Evolutionary conservation across 2,113 vertebrate species (phyloP).

Genomic region (Neotragus moschatus): DNA sequence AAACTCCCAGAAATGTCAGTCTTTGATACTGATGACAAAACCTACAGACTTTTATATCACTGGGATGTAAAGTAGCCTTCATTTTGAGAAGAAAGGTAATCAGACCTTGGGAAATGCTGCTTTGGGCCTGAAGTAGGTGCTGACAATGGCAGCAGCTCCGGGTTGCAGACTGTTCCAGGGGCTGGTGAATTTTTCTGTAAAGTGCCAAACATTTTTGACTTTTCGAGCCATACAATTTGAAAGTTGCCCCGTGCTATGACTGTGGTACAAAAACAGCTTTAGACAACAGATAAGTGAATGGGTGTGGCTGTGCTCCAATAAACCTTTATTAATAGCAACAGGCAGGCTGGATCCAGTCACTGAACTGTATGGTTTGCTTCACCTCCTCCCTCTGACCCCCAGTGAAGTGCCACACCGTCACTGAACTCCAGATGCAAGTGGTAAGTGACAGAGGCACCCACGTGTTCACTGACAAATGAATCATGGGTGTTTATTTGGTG

Average conservation of each 20-base stretch:
- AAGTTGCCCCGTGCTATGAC: neutral
- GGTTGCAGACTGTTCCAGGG: neutral
- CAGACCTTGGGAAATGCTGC: neutral
- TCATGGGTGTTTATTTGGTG: neutral
- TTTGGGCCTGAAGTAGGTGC: neutral
- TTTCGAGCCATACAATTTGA: neutral
- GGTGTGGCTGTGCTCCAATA: neutral
- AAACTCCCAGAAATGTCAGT: neutral
- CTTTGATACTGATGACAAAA: neutral
- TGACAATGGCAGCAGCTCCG: neutral
- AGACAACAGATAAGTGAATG: neutral
- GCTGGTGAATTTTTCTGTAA: neutral
- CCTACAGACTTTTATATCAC: neutral
- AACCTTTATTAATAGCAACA: neutral
- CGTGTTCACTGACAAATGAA: neutral
- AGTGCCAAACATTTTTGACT: neutral
- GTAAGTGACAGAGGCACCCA: neutral
- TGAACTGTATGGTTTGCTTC: neutral
- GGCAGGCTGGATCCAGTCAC: neutral
- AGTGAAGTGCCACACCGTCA: neutral
- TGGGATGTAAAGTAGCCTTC: neutral
- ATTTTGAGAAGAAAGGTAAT: neutral
- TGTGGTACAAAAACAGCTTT: neutral
- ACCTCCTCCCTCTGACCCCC: neutral
- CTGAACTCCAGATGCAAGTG: neutral